Base-by-base conservation (phyloP, 2,888 invertebrate species). In the Clistopyga incitator region DNA sequence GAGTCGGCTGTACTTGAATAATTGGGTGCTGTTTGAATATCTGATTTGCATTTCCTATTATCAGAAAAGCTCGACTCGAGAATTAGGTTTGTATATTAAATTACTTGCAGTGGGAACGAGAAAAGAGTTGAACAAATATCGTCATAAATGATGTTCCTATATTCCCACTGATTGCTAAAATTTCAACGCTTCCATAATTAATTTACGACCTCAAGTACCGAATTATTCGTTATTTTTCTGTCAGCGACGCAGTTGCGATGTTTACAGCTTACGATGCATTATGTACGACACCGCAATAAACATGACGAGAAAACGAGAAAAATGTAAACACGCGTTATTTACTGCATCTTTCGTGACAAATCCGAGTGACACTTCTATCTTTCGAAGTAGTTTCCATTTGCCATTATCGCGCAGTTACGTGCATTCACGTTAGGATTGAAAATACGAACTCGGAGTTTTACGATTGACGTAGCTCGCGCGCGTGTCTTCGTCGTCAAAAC, bases 21-120 rank as follows among this genome's bases (percentile, higher is more conserved):
- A 34, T 64, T 18, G 18, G 38, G 13, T 25, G 47, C 13, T 29
- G 29, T 50, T 50, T 68, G 52, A 18, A 70, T 70, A 13, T n/a
- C 10, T 20, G 54, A 72, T 76, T 83, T 72, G 65, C 79, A 76
- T 79, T 72, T 79, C 42, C 25, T 50, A 70, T 79, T 79, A 79
- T 72, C 70, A 29, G 29, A 29, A 29, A 29, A 29, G 29, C 29
- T 3, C 47, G 64, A 42, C 70, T 64, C 75, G 18, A 15, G 45
- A 65, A n/a, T 38, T 38, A 38, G 34, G 13, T 1, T 20, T 23
- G 18, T 45, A 23, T 23, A 65, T 15, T 15, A 11, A 59, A 59
- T 59, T 29, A 29, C 13, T 29, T n/a, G 2, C 3, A 13, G 15
- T 15, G 15, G 23, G 42, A 38, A 18, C 42, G 23, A 4, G 2